Evolutionary conservation across 2,888 invertebrate species (phyloP).

Genomic region (Bombylius major): DNA sequence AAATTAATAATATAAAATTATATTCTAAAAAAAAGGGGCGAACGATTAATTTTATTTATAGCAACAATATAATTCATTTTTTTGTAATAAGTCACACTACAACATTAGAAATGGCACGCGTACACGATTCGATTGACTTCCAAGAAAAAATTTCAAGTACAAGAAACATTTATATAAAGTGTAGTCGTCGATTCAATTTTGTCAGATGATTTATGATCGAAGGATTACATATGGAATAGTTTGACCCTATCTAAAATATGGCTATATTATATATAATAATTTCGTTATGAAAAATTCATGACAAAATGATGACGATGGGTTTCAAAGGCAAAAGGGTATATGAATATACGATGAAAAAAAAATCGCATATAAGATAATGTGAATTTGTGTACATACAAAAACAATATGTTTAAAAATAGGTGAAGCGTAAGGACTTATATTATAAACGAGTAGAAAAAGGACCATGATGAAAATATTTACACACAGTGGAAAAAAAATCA

Average conservation of each 20-base stretch:
- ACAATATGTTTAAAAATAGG: not conserved
- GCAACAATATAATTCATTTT: no score
- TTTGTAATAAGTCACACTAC: no score
- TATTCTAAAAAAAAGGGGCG: no score
- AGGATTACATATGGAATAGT: not conserved
- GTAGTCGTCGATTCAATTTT: not conserved
- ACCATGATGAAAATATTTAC: slow-evolving; percentile 12
- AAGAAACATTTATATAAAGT: not conserved
- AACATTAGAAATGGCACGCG: not conserved
- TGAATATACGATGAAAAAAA: no score
- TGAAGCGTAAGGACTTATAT: not conserved
- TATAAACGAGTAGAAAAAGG: not conserved
- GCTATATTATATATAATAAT: not conserved
- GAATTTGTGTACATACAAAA: no score
- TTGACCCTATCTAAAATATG: not conserved
- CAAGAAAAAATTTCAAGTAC: not conserved
- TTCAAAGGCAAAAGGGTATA: no score
- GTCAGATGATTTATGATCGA: not conserved
- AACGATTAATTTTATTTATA: no score
- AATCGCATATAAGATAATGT: no score
- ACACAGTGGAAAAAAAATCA: not conserved
- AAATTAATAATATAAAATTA: no score
- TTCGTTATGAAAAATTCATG: slow-evolving; percentile 5
- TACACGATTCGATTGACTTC: not conserved
- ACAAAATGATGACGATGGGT: not conserved